These are phyloP conservation scores for Empidonax traillii DNA, from an alignment of 2,113 vertebrate genomes.

Conservation along the genomic window DNA sequence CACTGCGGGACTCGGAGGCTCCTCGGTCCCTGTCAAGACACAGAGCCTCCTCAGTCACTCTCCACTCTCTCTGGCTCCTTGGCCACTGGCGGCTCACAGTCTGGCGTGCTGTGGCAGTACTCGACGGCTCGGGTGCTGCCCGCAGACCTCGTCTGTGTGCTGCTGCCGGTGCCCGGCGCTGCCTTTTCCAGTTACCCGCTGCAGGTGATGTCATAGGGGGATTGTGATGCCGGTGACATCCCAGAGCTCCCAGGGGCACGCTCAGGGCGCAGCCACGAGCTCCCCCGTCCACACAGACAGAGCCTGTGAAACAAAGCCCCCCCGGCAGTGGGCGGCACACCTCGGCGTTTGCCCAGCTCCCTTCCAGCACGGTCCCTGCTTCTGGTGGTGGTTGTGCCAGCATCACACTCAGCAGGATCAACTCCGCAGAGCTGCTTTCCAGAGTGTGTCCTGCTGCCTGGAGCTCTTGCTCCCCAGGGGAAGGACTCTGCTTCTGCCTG, in stretches of 20 bases:
- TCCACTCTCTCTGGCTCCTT: neutral
- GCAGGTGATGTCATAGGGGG: neutral
- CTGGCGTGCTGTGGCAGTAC: neutral
- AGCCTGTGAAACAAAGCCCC: neutral
- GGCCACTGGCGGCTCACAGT: neutral
- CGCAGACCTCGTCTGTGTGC: neutral
- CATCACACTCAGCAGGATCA: no score
- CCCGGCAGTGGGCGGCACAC: neutral
- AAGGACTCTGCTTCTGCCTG: neutral
- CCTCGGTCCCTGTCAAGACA: no score
- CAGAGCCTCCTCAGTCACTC: neutral
- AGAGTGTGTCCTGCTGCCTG: no score
- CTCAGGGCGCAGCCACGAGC: neutral
- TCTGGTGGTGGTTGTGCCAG: neutral
- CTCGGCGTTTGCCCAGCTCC: fast-evolving
- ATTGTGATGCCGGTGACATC: neutral
- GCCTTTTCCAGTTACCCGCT: neutral
- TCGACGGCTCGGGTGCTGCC: neutral
- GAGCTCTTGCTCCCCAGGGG: no score
- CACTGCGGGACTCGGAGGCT: neutral
- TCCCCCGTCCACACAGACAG: no score
- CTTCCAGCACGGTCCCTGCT: neutral
- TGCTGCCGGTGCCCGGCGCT: no score
- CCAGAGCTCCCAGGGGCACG: neutral
- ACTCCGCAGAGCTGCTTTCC: no score